Conservation (phyloP, 2,113 vertebrate genomes). For the Python bivittatus region DNA sequence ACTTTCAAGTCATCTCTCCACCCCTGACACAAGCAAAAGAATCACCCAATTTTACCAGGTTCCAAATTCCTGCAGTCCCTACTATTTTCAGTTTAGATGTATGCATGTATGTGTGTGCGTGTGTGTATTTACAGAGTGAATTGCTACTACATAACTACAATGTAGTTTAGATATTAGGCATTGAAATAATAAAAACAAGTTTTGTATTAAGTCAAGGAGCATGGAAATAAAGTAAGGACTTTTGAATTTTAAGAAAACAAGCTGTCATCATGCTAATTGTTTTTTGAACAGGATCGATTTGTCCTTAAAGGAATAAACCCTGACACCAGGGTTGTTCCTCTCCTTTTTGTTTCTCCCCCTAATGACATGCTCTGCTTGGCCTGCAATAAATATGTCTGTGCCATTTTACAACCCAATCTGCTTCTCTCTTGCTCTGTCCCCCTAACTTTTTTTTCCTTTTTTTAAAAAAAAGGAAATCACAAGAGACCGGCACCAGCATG, state of each 20-base stretch:
- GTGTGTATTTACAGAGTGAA: not conserved
- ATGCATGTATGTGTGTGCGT: not conserved
- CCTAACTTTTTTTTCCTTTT: no score
- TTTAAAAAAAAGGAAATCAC: conserved; percentile 54
- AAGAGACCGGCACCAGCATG: conserved; percentile 78
- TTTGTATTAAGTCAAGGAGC: not conserved
- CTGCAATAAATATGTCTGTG: conserved; percentile 64
- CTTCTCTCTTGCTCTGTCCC: not conserved
- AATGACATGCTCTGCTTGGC: conserved; percentile 71
- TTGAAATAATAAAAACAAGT: not conserved
- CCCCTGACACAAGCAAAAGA: not conserved
- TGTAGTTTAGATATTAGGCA: conserved; percentile 5
- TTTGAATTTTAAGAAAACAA: conserved; percentile 43
- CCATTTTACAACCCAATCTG: conserved; percentile 60
- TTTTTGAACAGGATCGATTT: conserved; percentile 54
- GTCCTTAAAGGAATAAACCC: conserved; percentile 59
- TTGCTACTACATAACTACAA: not conserved
- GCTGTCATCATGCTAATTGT: conserved; percentile 26
- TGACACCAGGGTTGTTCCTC: conserved; percentile 63
- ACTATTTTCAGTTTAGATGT: not conserved
- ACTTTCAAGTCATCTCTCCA: not conserved
- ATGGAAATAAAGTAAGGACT: conserved; percentile 33
- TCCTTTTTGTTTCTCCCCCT: conserved; percentile 62
- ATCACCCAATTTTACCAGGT: not conserved
- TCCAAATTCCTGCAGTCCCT: conserved; percentile 27